Evolutionary conservation across 2,797 vertebrate genomes (phyloP).

Genomic region (Tamandua tetradactyla): DNA sequence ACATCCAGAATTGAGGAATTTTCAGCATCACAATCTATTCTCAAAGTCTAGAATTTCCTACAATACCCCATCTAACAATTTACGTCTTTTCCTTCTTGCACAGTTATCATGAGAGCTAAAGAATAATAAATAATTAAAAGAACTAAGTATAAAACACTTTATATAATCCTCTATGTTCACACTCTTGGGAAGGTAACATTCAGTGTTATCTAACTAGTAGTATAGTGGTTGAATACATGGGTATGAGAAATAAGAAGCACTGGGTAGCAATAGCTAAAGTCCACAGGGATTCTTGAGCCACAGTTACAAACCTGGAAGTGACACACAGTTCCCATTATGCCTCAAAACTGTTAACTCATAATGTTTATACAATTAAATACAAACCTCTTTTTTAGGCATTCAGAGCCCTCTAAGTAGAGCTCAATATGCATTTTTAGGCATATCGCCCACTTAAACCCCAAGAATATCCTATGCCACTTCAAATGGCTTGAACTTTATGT

Average conservation of each 20-base stretch:
- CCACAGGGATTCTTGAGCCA: background rate
- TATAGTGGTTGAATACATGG: background rate
- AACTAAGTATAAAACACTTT: background rate
- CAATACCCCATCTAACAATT: background rate
- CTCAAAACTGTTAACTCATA: background rate
- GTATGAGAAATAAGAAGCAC: background rate
- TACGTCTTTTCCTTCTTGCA: background rate
- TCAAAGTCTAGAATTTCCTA: background rate
- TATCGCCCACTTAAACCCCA: background rate
- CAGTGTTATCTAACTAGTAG: no score
- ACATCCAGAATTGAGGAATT: background rate
- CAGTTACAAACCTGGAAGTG: background rate
- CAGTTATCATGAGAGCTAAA: background rate
- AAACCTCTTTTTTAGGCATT: background rate
- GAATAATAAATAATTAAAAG: background rate
- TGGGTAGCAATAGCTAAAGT: background rate
- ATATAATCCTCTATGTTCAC: background rate
- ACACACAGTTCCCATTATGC: background rate
- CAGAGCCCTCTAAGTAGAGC: background rate
- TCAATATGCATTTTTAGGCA: background rate
- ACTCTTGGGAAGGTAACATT: background rate
- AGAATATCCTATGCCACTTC: background rate
- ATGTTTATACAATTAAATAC: background rate
- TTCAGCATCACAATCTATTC: background rate
- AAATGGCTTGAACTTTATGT: background rate